Percentiles rank a stretch among this genome's conserved stretches.
Evolutionary conservation across 2,888 invertebrate species (phyloP).

Genomic region (Eupsilia transversa): DNA sequence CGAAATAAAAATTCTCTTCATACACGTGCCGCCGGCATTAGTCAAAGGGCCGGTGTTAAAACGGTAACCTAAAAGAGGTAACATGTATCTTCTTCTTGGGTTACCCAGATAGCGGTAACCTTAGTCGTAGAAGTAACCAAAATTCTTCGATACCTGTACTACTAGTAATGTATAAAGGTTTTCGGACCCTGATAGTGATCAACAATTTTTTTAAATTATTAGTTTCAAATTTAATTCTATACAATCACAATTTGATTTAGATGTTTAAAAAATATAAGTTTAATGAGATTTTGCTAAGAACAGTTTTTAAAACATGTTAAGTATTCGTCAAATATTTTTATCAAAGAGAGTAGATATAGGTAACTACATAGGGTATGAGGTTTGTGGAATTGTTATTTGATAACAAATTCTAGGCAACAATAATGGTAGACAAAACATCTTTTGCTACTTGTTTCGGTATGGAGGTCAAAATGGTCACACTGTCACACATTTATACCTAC

Average conservation of each 20-base stretch:
- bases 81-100: no score
- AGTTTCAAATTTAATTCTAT: no score
- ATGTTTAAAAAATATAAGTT: not conserved
- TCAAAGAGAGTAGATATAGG: not conserved
- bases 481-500: not conserved
- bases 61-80: no score
- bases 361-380: not conserved
- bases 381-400: constrained; percentile 3
- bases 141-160: no score
- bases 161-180: no score
- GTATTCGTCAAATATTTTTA: not conserved
- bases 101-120: no score
- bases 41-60: no score
- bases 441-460: constrained; percentile 30
- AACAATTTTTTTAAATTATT: no score
- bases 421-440: constrained; percentile 33
- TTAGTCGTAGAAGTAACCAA: no score
- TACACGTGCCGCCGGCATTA: no score
- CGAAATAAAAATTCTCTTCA: no score
- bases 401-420: constrained; percentile 25
- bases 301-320: not conserved
- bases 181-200: no score
- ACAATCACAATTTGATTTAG: not conserved
- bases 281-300: not conserved
- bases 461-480: constrained; percentile 32